Conservation (phyloP, 1,140 invertebrate species). For the Riptortus pedestris region DNA sequence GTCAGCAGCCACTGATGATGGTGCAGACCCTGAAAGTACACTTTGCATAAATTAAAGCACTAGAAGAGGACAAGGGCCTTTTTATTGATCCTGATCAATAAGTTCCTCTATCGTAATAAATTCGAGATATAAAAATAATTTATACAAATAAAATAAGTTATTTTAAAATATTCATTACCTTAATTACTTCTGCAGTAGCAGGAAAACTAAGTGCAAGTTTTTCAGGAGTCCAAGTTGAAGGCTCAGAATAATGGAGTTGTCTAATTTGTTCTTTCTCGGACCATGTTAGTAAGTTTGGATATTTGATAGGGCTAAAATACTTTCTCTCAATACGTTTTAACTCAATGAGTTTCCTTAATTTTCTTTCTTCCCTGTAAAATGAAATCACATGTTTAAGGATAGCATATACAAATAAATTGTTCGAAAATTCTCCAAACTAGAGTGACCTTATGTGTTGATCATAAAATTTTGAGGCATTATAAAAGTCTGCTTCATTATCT, state of each 20-base stretch:
- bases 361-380: background rate
- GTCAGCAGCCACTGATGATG: too few relatives aligned
- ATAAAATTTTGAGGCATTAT: background rate
- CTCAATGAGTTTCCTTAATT: constrained; percentile 38
- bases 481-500: constrained; percentile 31
- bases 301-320: constrained; percentile 62
- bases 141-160: background rate
- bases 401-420: background rate
- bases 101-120: background rate
- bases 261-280: constrained; percentile 72
- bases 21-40: too few relatives aligned
- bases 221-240: constrained; percentile 60
- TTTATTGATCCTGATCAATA: background rate
- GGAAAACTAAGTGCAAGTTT: constrained; percentile 68
- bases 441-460: constrained; percentile 6
- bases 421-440: background rate
- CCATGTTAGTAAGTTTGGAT: constrained; percentile 64
- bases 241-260: constrained; percentile 51
- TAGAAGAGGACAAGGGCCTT: background rate
- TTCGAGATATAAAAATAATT: background rate
- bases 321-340: constrained; percentile 47
- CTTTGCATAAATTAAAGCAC: background rate
- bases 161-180: constrained; percentile 3
- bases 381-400: background rate
- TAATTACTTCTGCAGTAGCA: constrained; percentile 47